A percentile compares a stretch with the other conserved stretches of the same genome.
Conservation (phyloP, 2,113 vertebrate species). For the Colinus virginianus region DNA sequence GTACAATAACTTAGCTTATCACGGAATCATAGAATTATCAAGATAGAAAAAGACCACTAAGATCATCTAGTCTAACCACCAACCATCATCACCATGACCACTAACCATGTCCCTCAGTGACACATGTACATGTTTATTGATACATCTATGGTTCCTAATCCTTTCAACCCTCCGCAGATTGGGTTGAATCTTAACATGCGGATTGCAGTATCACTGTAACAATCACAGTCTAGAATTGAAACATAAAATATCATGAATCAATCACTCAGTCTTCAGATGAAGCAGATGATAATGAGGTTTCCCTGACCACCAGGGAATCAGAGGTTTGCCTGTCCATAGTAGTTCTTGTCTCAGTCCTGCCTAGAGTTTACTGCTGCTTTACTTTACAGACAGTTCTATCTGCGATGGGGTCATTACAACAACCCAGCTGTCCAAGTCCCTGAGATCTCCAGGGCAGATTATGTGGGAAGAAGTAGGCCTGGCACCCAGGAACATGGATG, state of each 20-base stretch:
- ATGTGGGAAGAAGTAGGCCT: neutral
- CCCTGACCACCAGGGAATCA: rapidly evolving
- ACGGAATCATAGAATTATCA: too few relatives aligned
- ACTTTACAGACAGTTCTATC: neutral
- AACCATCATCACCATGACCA: too few relatives aligned
- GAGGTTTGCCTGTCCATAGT: neutral
- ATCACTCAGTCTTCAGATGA: neutral
- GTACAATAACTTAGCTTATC: neutral
- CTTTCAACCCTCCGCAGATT: neutral
- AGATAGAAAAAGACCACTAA: too few relatives aligned
- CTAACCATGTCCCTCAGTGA: too few relatives aligned
- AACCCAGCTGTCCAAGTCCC: neutral
- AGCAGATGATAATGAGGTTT: neutral
- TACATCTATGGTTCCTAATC: neutral
- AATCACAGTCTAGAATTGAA: neutral
- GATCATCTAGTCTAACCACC: too few relatives aligned
- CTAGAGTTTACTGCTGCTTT: neutral
- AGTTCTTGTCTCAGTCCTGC: neutral
- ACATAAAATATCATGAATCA: neutral
- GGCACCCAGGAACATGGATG: neutral
- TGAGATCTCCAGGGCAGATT: neutral
- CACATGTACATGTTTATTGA: too few relatives aligned
- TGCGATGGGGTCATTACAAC: neutral
- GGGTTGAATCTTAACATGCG: neutral
- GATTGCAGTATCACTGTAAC: neutral